phyloP scores from a whole-genome alignment of 2,888 invertebrate genomes.

The Neoascia interrupta region DNA sequence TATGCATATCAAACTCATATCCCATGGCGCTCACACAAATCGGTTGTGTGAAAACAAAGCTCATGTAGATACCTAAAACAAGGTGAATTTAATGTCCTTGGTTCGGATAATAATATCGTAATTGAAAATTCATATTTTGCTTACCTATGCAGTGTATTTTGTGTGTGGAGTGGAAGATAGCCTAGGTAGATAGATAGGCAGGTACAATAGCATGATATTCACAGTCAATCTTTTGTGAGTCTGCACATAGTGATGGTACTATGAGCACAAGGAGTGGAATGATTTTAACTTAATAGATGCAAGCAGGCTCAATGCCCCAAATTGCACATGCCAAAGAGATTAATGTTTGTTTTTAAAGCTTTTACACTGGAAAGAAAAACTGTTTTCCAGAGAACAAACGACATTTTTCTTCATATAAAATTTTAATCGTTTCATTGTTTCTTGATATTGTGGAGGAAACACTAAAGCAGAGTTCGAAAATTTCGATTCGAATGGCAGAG shows the following conservation, averaged over 20 bases:
- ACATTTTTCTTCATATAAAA: background rate
- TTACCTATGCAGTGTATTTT: too few species aligned
- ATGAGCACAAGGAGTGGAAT: background rate
- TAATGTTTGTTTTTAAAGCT: background rate
- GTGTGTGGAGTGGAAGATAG: too few species aligned
- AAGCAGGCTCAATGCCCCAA: too few species aligned
- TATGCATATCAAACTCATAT: background rate
- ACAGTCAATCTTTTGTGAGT: too few species aligned
- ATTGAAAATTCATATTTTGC: constrained; percentile 52
- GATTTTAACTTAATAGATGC: background rate
- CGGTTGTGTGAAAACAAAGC: constrained; percentile 23
- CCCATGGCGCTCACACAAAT: constrained; percentile 3
- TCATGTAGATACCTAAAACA: too few species aligned
- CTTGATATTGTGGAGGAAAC: too few species aligned
- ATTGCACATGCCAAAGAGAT: background rate
- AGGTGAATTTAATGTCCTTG: constrained; percentile 11
- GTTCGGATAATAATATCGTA: constrained; percentile 49
- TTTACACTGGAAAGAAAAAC: background rate
- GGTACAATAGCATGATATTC: background rate
- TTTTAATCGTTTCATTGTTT: background rate
- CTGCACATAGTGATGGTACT: too few species aligned
- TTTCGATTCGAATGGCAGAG: too few species aligned
- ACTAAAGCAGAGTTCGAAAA: too few species aligned
- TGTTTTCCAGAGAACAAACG: background rate
- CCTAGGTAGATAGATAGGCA: background rate